Base-by-base conservation (phyloP, 2,797 vertebrate genomes). In the Pagetopsis macropterus region DNA sequence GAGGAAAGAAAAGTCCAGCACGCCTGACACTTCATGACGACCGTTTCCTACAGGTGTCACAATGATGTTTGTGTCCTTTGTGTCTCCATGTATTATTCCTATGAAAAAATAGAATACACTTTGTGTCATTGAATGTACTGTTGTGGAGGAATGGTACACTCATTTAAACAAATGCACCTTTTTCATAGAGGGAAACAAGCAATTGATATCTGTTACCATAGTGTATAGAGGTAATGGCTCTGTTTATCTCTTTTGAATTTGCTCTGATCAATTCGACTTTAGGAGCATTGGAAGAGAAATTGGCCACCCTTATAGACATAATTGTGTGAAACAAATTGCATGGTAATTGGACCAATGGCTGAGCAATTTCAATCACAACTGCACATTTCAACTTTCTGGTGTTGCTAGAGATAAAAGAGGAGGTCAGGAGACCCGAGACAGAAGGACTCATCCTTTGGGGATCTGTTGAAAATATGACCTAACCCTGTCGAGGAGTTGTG, bases 41-140 rank as follows among this genome's bases (percentile, higher is more conserved):
- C 17, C 70, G 5, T 83, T 78, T 19, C 41, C 43, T 56, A 45
- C 67, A 9, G 79, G 64, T 3, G 90, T 82, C 1, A 95, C 82
- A 3, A 97, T 71, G 62, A 97, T 91, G 70, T 97, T 97, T 64
- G 91, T 85, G 82, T 96, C 93, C 2, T 94, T 96, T 9, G 96
- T 74, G 63, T 97, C 96, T 9, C 96, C 27, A 0, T 97, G 96
- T 85, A 95, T 96, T 84, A 96, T 91, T 86, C 95, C 95, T 97
- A 76, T 58, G 54, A 61, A 58, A 46, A 67, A 33, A 56, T 4
- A n/a, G 19, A 0, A 59, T n/a, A 46, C 4, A 48, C 17, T 15
- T 16, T 23, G 16, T 67, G 9, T 9, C 1, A 62, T 52, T 52
- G 41, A 57, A 76, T 55, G 8, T 44, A n/a, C 1, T 27, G 15